These are phyloP conservation scores for Paramacrobiotus metropolitanus DNA, from an alignment of 1,140 invertebrate genomes.

Conservation along the genomic window DNA sequence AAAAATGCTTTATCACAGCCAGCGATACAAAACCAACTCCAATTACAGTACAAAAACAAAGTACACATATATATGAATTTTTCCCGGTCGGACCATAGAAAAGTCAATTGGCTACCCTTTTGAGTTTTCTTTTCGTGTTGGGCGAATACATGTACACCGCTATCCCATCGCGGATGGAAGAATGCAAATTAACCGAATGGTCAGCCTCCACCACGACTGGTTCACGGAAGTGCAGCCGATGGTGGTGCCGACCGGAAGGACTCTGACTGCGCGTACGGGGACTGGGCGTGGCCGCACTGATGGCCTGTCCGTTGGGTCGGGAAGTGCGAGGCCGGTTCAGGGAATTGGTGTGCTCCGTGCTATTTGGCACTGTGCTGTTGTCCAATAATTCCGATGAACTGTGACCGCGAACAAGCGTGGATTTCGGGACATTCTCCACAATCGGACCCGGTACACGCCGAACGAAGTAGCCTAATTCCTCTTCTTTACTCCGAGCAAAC, in stretches of 20 bases:
- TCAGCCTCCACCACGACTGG: not conserved
- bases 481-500: slow-evolving; percentile 1
- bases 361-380: not conserved
- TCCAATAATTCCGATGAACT: not conserved
- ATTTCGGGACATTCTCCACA: not conserved
- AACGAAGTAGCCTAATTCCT: not conserved
- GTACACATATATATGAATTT: no score
- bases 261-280: not conserved
- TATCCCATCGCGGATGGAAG: not conserved
- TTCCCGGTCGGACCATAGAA: no score
- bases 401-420: not conserved
- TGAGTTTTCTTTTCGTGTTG: not conserved
- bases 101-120: not conserved
- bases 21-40: no score
- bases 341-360: not conserved
- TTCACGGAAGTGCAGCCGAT: not conserved
- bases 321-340: not conserved
- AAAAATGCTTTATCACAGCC: no score
- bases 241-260: not conserved
- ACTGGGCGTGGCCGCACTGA: not conserved
- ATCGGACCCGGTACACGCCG: not conserved
- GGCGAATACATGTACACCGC: not conserved
- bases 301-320: not conserved
- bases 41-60: no score
- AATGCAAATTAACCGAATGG: not conserved